Percentiles rank a stretch among this genome's conserved stretches.
Evolutionary conservation across 1,140 invertebrate genomes (phyloP).

Genomic region (Papilio aristodemus): DNA sequence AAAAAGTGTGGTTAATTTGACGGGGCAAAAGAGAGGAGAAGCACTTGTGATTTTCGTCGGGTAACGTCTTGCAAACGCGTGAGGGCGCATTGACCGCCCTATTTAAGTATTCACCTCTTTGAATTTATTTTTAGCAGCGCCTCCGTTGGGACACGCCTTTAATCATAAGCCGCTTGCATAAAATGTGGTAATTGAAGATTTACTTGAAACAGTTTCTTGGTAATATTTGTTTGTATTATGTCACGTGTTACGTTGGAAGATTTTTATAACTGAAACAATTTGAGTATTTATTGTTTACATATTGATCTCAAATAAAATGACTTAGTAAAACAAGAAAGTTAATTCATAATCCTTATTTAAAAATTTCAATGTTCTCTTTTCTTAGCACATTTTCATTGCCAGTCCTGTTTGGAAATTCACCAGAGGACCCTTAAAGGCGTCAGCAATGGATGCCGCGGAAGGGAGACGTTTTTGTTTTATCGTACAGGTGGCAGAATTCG

Average conservation of each 20-base stretch:
- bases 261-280: too few species aligned
- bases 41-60: constrained; percentile 54
- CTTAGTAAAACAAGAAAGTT: too few species aligned
- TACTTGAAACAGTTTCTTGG: constrained; percentile 15
- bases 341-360: too few species aligned
- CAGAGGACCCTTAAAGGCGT: neutral
- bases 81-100: constrained; percentile 68
- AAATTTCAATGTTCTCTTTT: too few species aligned
- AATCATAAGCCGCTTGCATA: constrained; percentile 48
- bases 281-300: too few species aligned
- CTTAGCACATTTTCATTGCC: neutral
- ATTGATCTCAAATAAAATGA: too few species aligned
- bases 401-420: neutral
- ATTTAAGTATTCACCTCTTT: constrained; percentile 65
- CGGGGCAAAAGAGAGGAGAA: constrained; percentile 38
- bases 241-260: neutral
- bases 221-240: neutral
- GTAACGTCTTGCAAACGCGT: constrained; percentile 57
- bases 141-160: constrained; percentile 46
- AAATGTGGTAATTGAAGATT: constrained; percentile 40
- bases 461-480: constrained; percentile 45
- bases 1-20: constrained; percentile 61
- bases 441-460: constrained; percentile 55
- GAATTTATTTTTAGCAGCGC: constrained; percentile 57
- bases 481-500: constrained; percentile 44